Evolutionary conservation across 2,113 vertebrate species (phyloP), one percentile per base, ranked within the genome.

Genomic region (Hippocampus abdominalis): DNA sequence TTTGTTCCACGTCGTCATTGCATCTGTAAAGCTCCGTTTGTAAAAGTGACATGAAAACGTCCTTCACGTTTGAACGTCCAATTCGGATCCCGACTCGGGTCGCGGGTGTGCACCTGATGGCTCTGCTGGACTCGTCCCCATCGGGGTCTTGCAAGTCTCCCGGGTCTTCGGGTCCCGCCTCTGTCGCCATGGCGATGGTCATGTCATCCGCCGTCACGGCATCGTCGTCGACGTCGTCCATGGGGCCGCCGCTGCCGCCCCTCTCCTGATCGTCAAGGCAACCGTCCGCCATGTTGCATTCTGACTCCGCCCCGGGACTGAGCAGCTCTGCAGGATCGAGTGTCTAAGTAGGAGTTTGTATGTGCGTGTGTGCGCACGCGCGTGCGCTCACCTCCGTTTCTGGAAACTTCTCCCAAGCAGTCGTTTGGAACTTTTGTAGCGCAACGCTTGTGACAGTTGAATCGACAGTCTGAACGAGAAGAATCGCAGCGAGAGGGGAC

Each of bases 391-490:
- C 97, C 97, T 93, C 95, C 97, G 48, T 98, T 98, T 81, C 91
- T 94, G 75, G 93, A 93, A 76, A 98, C 95, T 88, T 98, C 97
- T 27, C 97, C 97, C 57, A 98, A 92, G 75, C 97, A 98, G 93
- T 98, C 96, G 91, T 97, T 96, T 69, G 96, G 95, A 76, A 98
- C 95, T 93, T 96, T 98, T 1, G 95, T 88, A 65, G 96, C 94
- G 89, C 97, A 98, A 68, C 97, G 94, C 86, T 98, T 98, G 74
- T 98, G 97, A 81, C 97, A 98, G 81, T 98, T 98, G 86, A 98
- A 98, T 79, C 93, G 95, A 89, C 97, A 98, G 84, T 98, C 96
- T 98, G 85, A 18, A 60, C 23, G 56, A 70, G 59, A 70, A 2
- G 39, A 56, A 20, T 40, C 63, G 29, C 6, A 5, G 5, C 3